These are phyloP conservation scores for Dioctria rufipes DNA, from an alignment of 2,888 invertebrate genomes.

Conservation along the genomic window DNA sequence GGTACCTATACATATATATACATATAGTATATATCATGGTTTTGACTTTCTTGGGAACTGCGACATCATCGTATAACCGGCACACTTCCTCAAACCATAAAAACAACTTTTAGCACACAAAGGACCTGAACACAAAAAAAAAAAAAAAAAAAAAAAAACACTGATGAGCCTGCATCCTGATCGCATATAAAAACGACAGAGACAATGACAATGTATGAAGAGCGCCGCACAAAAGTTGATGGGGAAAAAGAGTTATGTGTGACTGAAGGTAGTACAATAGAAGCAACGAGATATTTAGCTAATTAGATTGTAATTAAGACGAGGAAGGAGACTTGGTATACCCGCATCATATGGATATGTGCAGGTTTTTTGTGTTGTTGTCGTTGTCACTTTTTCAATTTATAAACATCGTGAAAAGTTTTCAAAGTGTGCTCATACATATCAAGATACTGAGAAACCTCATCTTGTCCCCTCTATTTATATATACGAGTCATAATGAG, in stretches of 20 bases:
- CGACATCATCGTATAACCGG: neutral
- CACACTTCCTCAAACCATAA: slow-evolving; percentile 7
- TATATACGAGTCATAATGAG: neutral
- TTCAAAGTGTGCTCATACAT: neutral
- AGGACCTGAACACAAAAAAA: neutral
- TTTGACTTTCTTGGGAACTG: neutral
- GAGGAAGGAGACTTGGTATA: neutral
- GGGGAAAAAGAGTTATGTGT: neutral
- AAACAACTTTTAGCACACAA: slow-evolving; percentile 7
- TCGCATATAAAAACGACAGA: neutral
- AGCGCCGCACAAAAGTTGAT: neutral
- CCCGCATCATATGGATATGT: neutral
- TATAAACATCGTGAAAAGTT: neutral
- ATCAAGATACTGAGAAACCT: neutral
- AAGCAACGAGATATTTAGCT: slow-evolving; percentile 13
- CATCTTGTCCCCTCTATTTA: neutral
- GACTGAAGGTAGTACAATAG: slow-evolving; percentile 23
- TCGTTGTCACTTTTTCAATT: neutral
- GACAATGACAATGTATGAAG: neutral
- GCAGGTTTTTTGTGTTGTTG: neutral
- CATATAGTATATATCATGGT: no score
- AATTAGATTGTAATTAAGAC: slow-evolving; percentile 43
- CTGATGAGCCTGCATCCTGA: neutral
- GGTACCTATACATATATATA: neutral
- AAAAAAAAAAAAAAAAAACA: no score